These are phyloP conservation scores for Dorcus parallelipipedus DNA, from an alignment of 2,888 invertebrate genomes.

Conservation along the genomic window DNA sequence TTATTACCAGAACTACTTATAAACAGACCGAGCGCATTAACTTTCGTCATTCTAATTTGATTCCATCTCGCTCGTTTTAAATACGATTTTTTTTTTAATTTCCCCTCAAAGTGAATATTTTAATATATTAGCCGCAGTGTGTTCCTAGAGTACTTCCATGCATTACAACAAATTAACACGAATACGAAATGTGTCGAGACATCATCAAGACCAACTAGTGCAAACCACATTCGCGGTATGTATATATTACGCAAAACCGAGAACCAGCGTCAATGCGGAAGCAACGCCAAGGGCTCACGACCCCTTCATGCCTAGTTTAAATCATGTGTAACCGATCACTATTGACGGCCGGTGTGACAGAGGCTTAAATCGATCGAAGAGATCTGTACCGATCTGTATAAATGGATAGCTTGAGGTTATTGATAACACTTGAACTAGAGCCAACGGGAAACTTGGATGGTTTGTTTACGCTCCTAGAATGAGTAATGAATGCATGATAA, in stretches of 20 bases:
- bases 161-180: too few relatives aligned
- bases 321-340: conserved; percentile 21
- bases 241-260: too few relatives aligned
- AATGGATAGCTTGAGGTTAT: conserved; percentile 39
- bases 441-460: conserved; percentile 39
- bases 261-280: too few relatives aligned
- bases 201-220: too few relatives aligned
- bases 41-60: neutral
- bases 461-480: conserved; percentile 39
- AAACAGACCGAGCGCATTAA: neutral
- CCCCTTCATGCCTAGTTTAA: conserved; percentile 14
- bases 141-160: too few relatives aligned
- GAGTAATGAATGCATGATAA: conserved; percentile 41
- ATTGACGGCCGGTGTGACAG: conserved; percentile 30
- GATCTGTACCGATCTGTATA: conserved; percentile 32
- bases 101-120: too few relatives aligned
- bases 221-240: too few relatives aligned
- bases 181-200: too few relatives aligned
- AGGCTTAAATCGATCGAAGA: conserved; percentile 36
- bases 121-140: too few relatives aligned
- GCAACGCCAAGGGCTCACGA: too few relatives aligned
- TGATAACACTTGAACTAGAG: conserved; percentile 39
- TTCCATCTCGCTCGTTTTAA: too few relatives aligned
- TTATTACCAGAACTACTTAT: conserved; percentile 1
- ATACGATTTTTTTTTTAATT: too few relatives aligned